A percentile compares a stretch with the other conserved stretches of the same genome.
Conservation (phyloP, 1,140 invertebrate genomes). For the Drosophila simulans region DNA sequence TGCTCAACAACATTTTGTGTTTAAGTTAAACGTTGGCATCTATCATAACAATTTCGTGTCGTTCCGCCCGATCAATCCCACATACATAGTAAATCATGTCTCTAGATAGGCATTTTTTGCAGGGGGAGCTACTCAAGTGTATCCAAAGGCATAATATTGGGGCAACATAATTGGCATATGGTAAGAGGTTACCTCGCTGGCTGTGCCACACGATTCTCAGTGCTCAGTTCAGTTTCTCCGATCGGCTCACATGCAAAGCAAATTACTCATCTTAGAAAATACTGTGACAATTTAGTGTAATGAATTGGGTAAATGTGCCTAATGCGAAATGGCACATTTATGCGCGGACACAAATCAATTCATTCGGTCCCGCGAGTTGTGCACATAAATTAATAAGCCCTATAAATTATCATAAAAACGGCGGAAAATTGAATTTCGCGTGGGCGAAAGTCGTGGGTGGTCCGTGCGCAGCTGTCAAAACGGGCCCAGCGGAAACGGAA, state of each 20-base stretch:
- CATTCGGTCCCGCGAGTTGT: conserved; percentile 29
- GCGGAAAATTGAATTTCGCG: conserved; percentile 45
- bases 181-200: not conserved
- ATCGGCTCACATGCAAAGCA: conserved; percentile 15
- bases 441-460: not conserved
- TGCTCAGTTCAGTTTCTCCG: conserved; percentile 34
- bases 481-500: conserved; percentile 69
- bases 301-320: conserved; percentile 20
- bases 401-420: conserved; percentile 55
- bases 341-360: conserved; percentile 28
- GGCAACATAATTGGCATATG: conserved; percentile 63
- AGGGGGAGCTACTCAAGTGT: conserved; percentile 56
- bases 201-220: not conserved
- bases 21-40: conserved; percentile 1
- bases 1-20: not conserved
- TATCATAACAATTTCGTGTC: conserved; percentile 30
- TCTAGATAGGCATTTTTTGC: conserved; percentile 22
- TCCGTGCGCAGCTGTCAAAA: conserved; percentile 47
- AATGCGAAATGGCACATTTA: conserved; percentile 24
- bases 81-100: conserved; percentile 12
- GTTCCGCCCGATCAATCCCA: conserved; percentile 48
- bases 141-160: conserved; percentile 53
- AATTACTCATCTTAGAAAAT: not conserved
- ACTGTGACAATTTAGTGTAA: conserved; percentile 8
- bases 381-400: conserved; percentile 42